Conservation (phyloP, 2,113 vertebrate species). For the Calypte anna region DNA sequence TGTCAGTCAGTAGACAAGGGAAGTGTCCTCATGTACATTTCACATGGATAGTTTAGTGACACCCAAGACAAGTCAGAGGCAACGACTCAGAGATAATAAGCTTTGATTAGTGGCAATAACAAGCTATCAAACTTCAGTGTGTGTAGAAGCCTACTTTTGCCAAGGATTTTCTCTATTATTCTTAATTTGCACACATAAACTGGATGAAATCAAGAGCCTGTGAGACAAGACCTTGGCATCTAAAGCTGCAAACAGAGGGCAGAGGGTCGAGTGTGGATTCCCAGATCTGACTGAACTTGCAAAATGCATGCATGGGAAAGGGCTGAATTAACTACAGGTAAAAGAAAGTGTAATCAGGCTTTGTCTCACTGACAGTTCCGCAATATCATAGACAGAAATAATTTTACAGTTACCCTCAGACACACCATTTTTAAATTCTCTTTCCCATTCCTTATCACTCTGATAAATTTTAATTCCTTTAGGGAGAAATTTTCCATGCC, state of each 20-base stretch:
- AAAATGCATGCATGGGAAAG: background rate
- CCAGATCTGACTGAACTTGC: background rate
- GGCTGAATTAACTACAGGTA: background rate
- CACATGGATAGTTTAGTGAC: rapidly evolving
- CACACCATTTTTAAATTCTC: background rate
- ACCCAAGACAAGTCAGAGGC: background rate
- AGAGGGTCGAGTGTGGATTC: background rate
- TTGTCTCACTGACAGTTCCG: background rate
- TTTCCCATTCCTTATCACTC: background rate
- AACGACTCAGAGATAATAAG: background rate
- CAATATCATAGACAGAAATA: background rate
- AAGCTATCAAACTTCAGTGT: background rate
- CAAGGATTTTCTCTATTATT: background rate
- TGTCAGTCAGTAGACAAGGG: background rate
- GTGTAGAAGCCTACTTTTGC: background rate
- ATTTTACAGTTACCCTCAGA: background rate
- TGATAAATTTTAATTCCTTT: background rate
- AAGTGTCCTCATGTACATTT: background rate
- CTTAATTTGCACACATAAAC: background rate
- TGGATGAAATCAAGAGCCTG: background rate
- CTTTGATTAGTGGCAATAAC: background rate
- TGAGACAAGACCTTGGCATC: background rate
- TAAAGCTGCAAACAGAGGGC: background rate
- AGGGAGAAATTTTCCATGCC: background rate
- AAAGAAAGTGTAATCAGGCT: background rate